Conservation (phyloP, 2,113 vertebrate genomes). For the Lonchura striata region DNA sequence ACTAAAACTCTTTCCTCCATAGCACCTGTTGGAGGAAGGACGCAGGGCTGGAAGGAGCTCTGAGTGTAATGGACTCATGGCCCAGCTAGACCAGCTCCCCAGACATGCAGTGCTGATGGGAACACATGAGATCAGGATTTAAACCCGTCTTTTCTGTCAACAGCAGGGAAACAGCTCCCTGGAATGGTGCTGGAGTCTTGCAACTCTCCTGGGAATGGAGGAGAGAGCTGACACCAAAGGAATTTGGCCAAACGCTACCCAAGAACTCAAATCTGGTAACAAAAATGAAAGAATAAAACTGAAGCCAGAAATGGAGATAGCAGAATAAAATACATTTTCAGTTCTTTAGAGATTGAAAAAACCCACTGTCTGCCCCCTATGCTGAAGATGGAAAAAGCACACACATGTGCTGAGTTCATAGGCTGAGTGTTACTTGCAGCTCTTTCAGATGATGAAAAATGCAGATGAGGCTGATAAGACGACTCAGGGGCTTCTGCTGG, state of each 20-base stretch:
- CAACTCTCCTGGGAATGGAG: not conserved
- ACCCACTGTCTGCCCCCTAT: not conserved
- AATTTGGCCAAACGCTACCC: not conserved
- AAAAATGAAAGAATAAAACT: not conserved
- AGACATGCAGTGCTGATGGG: fast-evolving
- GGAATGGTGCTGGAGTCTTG: not conserved
- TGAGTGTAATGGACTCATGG: not conserved
- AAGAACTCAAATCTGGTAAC: not conserved
- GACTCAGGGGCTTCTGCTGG: not conserved
- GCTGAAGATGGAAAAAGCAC: not conserved
- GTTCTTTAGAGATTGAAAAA: constrained; percentile 5
- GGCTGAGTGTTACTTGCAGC: not conserved
- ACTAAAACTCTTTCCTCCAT: fast-evolving
- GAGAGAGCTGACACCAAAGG: not conserved
- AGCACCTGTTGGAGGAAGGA: not conserved
- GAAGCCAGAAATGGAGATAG: not conserved
- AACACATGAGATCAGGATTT: not conserved
- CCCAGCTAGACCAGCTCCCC: not conserved
- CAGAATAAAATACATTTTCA: constrained; percentile 15
- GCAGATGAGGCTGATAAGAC: not conserved
- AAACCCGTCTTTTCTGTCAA: not conserved
- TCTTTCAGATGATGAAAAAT: constrained; percentile 36
- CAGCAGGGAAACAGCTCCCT: not conserved
- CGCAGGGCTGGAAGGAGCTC: fast-evolving
- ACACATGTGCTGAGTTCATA: not conserved